These are phyloP conservation scores for Cyprinella venusta DNA, from an alignment of 2,797 vertebrate species.

Conservation along the genomic window DNA sequence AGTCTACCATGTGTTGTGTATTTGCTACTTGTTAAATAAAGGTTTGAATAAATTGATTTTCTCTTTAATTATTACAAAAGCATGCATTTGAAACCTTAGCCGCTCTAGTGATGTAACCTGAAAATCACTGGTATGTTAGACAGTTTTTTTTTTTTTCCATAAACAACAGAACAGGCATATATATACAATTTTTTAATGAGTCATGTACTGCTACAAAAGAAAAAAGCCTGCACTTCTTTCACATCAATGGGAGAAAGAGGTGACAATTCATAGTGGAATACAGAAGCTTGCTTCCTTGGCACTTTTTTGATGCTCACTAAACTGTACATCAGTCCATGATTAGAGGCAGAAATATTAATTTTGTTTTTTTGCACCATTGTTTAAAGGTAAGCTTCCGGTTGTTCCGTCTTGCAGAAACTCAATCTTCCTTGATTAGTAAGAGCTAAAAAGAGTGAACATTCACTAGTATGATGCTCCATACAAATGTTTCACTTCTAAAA, in stretches of 20 bases:
- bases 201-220: constrained; percentile 45
- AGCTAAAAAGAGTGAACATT: not conserved
- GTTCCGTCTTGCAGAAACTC: not conserved
- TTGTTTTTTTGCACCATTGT: not conserved
- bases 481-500: constrained; percentile 14
- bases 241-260: constrained; percentile 41
- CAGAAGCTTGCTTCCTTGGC: constrained; percentile 47
- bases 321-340: not conserved
- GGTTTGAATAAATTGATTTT: not conserved
- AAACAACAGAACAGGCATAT: not conserved
- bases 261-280: constrained; percentile 46
- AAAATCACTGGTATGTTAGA: not conserved
- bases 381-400: not conserved
- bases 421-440: not conserved
- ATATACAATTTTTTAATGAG: constrained; percentile 45
- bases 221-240: constrained; percentile 45
- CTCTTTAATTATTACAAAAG: not conserved
- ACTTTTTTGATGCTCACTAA: constrained; percentile 48
- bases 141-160: not conserved
- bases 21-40: constrained; percentile 30
- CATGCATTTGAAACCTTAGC: not conserved
- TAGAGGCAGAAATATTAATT: constrained; percentile 10
- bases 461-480: not conserved
- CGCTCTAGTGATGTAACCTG: not conserved
- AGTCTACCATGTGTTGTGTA: not conserved